Evolutionary conservation across 2,113 vertebrate genomes (phyloP), one percentile per base, ranked within the genome.

Genomic region (Lepisosteus oculatus): DNA sequence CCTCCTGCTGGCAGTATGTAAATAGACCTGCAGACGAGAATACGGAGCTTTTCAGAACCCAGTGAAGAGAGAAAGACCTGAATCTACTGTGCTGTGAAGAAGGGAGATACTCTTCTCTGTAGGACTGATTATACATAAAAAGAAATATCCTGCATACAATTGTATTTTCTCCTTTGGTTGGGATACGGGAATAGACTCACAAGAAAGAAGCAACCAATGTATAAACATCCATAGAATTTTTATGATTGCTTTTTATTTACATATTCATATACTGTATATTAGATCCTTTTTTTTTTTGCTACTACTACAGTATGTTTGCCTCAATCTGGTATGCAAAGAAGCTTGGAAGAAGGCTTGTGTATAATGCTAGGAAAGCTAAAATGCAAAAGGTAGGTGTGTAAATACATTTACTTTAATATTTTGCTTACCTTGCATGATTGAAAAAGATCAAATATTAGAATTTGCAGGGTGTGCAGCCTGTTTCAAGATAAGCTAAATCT

Each of bases 251-350:
- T 13, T 59, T 59, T 59, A 14, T 59, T 59, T 51, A 51, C 8
- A 51, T 51, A 51, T 51, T 72, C 76, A 76, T 74, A 74, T 78
- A 73, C 68, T 80, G 73, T 76, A 79, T 69, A 73, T 73, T 29
- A 47, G 44, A 74, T 68, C 66, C 72, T n/a, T n/a, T 77, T 75
- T 80, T 55, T 71, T 56, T 74, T 73, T 78, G 74, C 75, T 81
- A 77, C 76, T 82, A 85, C 84, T 85, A 29, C 17, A 29, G 17
- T 29, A 98, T 98, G 96, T 94, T 98, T 80, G 94, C 96, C 78
- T 98, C 96, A 77, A 97, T 98, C 86, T 97, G 95, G 94, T 97
- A 97, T 77, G 96, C 96, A 86, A 98, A 97, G 93, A 98, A 97
- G 94, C 95, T 98, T 82, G 96, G 95, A 80, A 95, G 93, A 86